Evolutionary conservation across 2,888 invertebrate genomes (phyloP).

Genomic region (Hirtodrosophila duncani): DNA sequence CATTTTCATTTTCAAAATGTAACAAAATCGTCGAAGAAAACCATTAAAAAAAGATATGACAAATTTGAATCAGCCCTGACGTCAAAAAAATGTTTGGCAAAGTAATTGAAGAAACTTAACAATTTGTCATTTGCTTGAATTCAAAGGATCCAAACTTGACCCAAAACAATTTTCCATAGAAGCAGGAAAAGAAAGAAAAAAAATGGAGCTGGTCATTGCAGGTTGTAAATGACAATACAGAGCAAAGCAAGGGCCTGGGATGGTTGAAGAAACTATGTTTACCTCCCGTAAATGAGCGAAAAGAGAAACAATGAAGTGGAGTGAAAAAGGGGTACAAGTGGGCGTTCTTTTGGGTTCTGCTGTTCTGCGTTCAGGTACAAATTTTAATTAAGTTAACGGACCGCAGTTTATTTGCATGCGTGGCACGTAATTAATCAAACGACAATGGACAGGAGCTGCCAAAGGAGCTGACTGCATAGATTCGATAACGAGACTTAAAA

Average conservation of each 20-base stretch:
- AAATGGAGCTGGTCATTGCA: background rate
- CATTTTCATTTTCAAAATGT: too few species aligned
- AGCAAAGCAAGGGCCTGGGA: too few species aligned
- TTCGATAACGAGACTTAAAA: background rate
- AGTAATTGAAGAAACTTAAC: too few species aligned
- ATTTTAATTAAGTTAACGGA: slow-evolving; percentile 67
- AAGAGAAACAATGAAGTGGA: background rate
- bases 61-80: too few species aligned
- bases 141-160: slow-evolving; percentile 34
- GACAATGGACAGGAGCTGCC: slow-evolving; percentile 30
- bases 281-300: background rate
- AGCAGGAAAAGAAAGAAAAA: background rate
- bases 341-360: slow-evolving; percentile 8
- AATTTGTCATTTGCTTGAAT: slow-evolving; percentile 47
- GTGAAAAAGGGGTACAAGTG: slow-evolving; percentile 4
- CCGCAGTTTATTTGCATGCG: slow-evolving; percentile 63
- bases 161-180: slow-evolving; percentile 14
- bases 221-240: too few species aligned
- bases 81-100: too few species aligned
- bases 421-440: slow-evolving; percentile 69
- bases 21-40: too few species aligned
- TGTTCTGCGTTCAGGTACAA: slow-evolving; percentile 46
- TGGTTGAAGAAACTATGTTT: too few species aligned
- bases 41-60: too few species aligned
- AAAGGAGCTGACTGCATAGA: background rate